Evolutionary conservation across 1,140 invertebrate genomes (phyloP).

Genomic region (Pygmarrhopalites habei): DNA sequence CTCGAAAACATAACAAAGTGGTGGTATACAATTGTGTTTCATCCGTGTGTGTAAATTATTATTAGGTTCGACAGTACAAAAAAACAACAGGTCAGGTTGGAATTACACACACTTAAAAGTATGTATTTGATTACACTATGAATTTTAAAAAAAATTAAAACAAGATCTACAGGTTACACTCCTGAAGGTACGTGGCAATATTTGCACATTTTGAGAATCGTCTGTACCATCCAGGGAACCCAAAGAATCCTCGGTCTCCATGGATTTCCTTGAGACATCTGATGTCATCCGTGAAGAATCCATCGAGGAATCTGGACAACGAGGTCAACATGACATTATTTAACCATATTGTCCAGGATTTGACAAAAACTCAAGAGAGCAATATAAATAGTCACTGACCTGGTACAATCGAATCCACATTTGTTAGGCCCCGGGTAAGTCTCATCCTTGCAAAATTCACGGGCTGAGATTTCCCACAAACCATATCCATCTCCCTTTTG

Average conservation of each 20-base stretch:
- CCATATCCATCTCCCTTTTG: neutral
- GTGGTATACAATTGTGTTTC: too few relatives aligned
- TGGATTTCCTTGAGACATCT: neutral
- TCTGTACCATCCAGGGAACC: conserved; percentile 4
- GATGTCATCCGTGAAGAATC: conserved; percentile 4
- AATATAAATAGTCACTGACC: too few relatives aligned
- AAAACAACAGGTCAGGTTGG: too few relatives aligned
- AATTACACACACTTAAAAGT: too few relatives aligned
- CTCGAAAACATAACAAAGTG: too few relatives aligned
- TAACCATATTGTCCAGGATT: neutral
- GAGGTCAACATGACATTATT: too few relatives aligned
- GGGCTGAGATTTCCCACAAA: conserved; percentile 9
- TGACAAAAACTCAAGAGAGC: conserved; percentile 1
- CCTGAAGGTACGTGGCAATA: neutral
- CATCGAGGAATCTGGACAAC: conserved; percentile 4
- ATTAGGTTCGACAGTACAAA: too few relatives aligned
- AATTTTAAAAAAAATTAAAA: too few relatives aligned
- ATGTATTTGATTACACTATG: too few relatives aligned
- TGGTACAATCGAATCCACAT: neutral
- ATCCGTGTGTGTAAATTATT: too few relatives aligned
- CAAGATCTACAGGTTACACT: conserved; percentile 1
- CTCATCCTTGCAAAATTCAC: neutral
- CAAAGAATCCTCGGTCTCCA: neutral
- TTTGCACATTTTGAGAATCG: conserved; percentile 3
- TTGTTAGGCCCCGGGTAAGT: neutral